These are phyloP conservation scores for Ceratina calcarata DNA, from an alignment of 1,140 invertebrate genomes.

Conservation along the genomic window DNA sequence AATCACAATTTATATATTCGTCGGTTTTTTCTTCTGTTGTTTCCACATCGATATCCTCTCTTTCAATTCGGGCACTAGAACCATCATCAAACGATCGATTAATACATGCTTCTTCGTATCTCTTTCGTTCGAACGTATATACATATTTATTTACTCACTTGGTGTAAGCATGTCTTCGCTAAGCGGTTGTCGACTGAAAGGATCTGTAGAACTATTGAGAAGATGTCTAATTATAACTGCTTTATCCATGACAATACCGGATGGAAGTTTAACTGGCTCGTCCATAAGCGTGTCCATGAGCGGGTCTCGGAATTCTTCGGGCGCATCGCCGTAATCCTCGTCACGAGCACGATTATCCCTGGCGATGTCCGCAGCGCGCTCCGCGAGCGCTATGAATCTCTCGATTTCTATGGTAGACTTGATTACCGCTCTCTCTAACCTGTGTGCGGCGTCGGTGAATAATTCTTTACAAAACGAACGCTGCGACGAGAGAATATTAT, in stretches of 20 bases:
- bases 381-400: conserved; percentile 89
- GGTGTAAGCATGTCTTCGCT: conserved; percentile 92
- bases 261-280: conserved; percentile 96
- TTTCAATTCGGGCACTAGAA: conserved; percentile 87
- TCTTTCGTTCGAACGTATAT: neutral
- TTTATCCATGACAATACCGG: conserved; percentile 97
- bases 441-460: conserved; percentile 92
- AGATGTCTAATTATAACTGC: conserved; percentile 96
- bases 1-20: conserved; percentile 71
- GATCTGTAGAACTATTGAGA: conserved; percentile 97
- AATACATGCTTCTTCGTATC: neutral
- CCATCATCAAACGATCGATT: neutral
- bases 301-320: conserved; percentile 98
- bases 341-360: conserved; percentile 92
- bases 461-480: conserved; percentile 95
- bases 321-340: conserved; percentile 96
- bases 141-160: conserved; percentile 80
- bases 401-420: conserved; percentile 92
- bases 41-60: conserved; percentile 90
- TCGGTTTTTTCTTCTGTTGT: conserved; percentile 83
- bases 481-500: conserved; percentile 80
- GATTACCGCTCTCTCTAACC: conserved; percentile 90
- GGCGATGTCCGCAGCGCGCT: conserved; percentile 89
- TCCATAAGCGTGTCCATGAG: conserved; percentile 99
- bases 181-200: conserved; percentile 96